Percentiles rank a stretch among this genome's conserved stretches.
Evolutionary conservation across 2,888 invertebrate genomes (phyloP).

Genomic region (Lochmaea crataegi): DNA sequence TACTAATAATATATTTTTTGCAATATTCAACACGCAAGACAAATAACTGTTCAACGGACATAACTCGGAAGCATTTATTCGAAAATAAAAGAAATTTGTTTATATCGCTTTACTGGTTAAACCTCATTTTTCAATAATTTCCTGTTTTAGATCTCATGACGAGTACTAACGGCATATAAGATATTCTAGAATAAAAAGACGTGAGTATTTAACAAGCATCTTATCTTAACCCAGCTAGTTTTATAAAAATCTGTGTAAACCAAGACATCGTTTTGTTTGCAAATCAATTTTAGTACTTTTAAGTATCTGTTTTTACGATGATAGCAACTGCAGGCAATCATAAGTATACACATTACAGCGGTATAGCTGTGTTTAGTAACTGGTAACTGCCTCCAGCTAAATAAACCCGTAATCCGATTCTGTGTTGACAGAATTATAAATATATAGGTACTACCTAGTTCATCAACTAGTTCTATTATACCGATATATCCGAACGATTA

Average conservation of each 20-base stretch:
- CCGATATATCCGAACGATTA: neutral
- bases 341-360: neutral
- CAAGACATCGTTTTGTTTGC: neutral
- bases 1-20: too few species aligned
- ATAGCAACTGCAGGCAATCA: neutral
- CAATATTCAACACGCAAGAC: too few species aligned
- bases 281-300: too few species aligned
- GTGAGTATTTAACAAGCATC: neutral
- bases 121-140: too few species aligned
- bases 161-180: neutral
- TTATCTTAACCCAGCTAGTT: neutral
- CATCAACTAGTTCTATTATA: neutral
- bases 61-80: too few species aligned
- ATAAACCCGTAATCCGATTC: neutral
- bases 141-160: too few species aligned
- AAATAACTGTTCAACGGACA: too few species aligned
- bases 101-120: too few species aligned
- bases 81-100: too few species aligned
- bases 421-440: constrained; percentile 13
- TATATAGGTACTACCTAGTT: neutral
- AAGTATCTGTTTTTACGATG: neutral
- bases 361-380: constrained; percentile 1
- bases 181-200: neutral
- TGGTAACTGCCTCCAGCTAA: neutral
- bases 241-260: neutral